These are phyloP conservation scores for Eublepharis macularius DNA, from an alignment of 2,113 vertebrate genomes.

Conservation along the genomic window DNA sequence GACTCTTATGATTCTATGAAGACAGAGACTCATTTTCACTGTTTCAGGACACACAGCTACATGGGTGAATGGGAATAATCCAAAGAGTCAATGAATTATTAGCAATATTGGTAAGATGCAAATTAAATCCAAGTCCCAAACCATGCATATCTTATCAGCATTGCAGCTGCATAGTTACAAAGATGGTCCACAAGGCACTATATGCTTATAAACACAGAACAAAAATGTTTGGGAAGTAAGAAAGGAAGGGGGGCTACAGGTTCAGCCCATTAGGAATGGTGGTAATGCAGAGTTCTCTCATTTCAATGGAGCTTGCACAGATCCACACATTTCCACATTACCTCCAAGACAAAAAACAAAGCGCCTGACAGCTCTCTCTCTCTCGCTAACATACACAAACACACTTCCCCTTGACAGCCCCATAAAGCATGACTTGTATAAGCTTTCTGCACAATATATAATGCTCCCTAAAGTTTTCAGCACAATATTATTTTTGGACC, in stretches of 20 bases:
- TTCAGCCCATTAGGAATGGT: neutral
- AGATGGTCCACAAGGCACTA: neutral
- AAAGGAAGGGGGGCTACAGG: neutral
- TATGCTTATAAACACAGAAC: neutral
- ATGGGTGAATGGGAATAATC: neutral
- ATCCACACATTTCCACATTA: neutral
- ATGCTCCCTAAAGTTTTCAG: neutral
- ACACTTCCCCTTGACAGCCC: neutral
- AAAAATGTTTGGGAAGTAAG: neutral
- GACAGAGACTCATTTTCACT: no score
- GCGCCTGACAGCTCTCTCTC: neutral
- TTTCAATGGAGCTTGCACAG: neutral
- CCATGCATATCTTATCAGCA: neutral
- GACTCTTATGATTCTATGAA: no score
- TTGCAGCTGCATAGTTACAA: neutral
- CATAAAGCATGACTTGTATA: neutral
- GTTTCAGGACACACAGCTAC: no score
- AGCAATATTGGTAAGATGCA: neutral
- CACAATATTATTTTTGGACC: slow-evolving; percentile 1
- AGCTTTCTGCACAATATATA: neutral
- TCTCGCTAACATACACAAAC: no score
- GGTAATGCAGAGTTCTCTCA: neutral
- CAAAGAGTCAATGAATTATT: no score
- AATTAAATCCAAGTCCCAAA: neutral
- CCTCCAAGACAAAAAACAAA: neutral